Percentiles rank a stretch among this genome's conserved stretches.
Evolutionary conservation across 2,113 vertebrate species (phyloP).

Genomic region (Solea solea): DNA sequence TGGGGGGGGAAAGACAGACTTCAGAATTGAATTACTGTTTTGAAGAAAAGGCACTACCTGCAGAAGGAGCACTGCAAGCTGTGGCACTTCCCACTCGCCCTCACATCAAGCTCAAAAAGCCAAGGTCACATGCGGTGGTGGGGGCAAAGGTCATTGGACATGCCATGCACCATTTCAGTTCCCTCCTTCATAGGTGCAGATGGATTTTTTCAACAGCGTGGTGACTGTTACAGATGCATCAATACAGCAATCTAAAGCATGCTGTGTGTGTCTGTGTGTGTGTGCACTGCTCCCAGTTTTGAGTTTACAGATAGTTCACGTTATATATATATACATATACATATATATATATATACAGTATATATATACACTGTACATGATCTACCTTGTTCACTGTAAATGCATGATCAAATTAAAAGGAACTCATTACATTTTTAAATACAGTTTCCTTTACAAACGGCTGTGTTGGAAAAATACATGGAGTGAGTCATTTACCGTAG

Average conservation of each 20-base stretch:
- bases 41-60: constrained; percentile 76
- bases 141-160: constrained; percentile 53
- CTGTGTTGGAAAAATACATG: constrained; percentile 85
- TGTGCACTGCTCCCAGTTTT: constrained; percentile 21
- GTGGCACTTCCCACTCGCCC: constrained; percentile 2
- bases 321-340: constrained; percentile 26
- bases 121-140: constrained; percentile 47
- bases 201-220: constrained; percentile 20
- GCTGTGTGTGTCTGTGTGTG: constrained; percentile 14
- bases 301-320: constrained; percentile 28
- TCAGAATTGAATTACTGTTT: constrained; percentile 42
- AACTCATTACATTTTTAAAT: constrained; percentile 41
- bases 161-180: constrained; percentile 55
- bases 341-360: constrained; percentile 13
- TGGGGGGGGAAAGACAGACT: constrained; percentile 19
- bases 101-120: constrained; percentile 31
- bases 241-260: constrained; percentile 30
- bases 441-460: constrained; percentile 66
- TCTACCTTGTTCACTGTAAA: constrained; percentile 34
- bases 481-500: constrained; percentile 77
- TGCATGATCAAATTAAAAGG: constrained; percentile 13
- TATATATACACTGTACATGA: constrained; percentile 22
- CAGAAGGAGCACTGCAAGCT: constrained; percentile 49
- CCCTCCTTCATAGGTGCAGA: constrained; percentile 17
- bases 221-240: constrained; percentile 31